phyloP scores from a whole-genome alignment of 1,140 invertebrate genomes.

The Sycophila sp. region DNA sequence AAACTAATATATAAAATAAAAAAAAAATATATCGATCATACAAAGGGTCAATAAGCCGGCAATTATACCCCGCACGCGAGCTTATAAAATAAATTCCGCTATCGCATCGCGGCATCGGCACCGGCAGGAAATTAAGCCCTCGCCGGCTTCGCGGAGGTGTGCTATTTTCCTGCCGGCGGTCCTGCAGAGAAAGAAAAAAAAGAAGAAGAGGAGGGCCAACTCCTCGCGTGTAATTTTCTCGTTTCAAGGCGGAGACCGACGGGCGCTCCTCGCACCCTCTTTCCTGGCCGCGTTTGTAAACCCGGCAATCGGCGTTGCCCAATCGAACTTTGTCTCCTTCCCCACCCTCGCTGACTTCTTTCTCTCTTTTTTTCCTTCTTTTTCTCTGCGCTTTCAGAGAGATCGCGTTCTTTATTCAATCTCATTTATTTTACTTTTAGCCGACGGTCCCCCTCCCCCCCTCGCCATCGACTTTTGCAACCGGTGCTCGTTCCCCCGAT shows the following conservation, averaged over 20 bases:
- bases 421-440: constrained; percentile 27
- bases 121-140: constrained; percentile 27
- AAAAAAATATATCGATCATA: no score
- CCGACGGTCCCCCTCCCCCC: neutral
- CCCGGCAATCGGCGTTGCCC: constrained; percentile 21
- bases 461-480: neutral
- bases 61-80: no score
- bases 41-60: no score
- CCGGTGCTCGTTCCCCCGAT: neutral
- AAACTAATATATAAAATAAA: no score
- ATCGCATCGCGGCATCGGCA: neutral
- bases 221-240: constrained; percentile 26
- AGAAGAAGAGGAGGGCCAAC: neutral
- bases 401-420: constrained; percentile 22
- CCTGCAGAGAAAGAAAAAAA: neutral
- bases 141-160: neutral
- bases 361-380: neutral
- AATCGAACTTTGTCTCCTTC: constrained; percentile 22
- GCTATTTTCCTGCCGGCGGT: neutral
- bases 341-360: neutral
- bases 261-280: neutral
- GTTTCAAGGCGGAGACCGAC: constrained; percentile 5
- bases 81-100: no score
- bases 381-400: neutral
- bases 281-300: constrained; percentile 6